Conservation (phyloP, 2,113 vertebrate species). For the Balaenoptera acutorostrata region DNA sequence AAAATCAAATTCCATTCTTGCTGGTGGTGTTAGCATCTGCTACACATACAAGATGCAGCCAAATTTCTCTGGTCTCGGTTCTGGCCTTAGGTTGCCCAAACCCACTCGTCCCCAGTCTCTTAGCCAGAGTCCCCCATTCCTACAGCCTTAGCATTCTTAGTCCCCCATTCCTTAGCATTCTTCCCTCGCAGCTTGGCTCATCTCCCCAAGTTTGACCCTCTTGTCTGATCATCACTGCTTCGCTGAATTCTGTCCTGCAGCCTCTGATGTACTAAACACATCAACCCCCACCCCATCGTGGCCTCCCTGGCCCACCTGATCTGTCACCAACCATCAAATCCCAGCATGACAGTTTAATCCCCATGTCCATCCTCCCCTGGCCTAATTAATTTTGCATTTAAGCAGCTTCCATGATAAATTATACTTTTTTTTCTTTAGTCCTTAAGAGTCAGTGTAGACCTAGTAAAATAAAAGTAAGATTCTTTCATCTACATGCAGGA, state of each 20-base stretch:
- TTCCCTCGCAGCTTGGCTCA: background rate
- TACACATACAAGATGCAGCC: background rate
- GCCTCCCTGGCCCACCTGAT: background rate
- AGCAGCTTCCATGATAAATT: background rate
- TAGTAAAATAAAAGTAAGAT: background rate
- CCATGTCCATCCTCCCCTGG: background rate
- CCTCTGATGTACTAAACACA: background rate
- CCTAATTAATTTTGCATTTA: slow-evolving; percentile 40
- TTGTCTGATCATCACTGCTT: background rate
- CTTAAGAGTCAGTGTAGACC: background rate
- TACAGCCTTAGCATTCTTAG: background rate
- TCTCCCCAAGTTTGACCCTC: background rate
- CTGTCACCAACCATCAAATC: background rate
- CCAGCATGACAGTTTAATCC: background rate
- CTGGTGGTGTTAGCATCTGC: background rate
- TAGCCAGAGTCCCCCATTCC: background rate
- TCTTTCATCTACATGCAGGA: background rate
- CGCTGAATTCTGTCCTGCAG: background rate
- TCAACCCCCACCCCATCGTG: background rate
- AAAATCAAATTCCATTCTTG: background rate
- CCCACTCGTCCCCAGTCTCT: background rate
- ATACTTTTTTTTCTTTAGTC: background rate
- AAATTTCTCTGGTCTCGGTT: background rate
- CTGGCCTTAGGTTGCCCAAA: background rate
- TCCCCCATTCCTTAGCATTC: background rate